These are phyloP conservation scores for Sanderia malayensis DNA, from an alignment of 30 jellyfish, hydroid and myxozoan species.

Conservation along the genomic window DNA sequence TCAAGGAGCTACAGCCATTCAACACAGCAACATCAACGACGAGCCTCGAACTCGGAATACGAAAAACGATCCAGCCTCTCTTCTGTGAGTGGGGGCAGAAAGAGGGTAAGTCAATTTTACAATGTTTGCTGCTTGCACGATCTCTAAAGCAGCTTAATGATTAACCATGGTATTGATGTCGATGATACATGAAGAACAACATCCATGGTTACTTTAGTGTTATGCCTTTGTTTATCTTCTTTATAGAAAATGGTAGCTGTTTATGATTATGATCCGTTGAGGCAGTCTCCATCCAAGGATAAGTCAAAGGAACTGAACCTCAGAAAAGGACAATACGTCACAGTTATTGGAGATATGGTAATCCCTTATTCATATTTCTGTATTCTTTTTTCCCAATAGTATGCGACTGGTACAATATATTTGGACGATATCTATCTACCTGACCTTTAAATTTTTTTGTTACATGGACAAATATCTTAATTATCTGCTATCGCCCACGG, in stretches of 20 bases:
- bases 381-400: background rate
- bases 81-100: constrained; percentile 29
- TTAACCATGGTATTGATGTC: no score
- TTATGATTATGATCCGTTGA: constrained; percentile 82
- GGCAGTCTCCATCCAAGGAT: constrained; percentile 71
- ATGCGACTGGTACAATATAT: background rate
- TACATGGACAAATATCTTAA: background rate
- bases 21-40: constrained; percentile 34
- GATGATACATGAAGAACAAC: no score
- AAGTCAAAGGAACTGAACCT: constrained; percentile 72
- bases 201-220: no score
- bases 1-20: constrained; percentile 34
- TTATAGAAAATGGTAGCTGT: constrained; percentile 74
- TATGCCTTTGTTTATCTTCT: no score
- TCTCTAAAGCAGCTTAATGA: no score
- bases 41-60: constrained; percentile 26
- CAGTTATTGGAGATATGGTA: constrained; percentile 89
- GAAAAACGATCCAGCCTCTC: constrained; percentile 59
- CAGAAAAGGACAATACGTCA: constrained; percentile 89
- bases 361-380: no score
- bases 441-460: background rate
- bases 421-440: background rate
- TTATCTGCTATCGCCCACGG: no score
- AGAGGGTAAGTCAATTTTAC: constrained; percentile 31
- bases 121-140: no score